These are phyloP conservation scores for Grallaria varia DNA, from an alignment of 2,113 vertebrate genomes.

Conservation along the genomic window DNA sequence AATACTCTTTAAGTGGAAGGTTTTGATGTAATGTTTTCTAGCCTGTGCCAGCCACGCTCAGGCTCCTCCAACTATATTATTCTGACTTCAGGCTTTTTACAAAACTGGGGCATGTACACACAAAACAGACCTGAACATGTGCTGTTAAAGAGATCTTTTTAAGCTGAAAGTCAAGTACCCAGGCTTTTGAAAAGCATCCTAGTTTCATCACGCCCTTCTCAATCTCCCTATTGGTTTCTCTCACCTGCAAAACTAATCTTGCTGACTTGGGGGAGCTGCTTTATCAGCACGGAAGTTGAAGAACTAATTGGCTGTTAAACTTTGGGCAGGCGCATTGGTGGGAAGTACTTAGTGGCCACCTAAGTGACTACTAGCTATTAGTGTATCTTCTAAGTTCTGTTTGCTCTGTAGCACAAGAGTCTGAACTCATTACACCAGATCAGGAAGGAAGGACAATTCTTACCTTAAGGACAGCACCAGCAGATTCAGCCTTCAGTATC, in stretches of 20 bases:
- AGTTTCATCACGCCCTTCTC: background rate
- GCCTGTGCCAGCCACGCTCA: background rate
- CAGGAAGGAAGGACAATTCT: background rate
- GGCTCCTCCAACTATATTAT: background rate
- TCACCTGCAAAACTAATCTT: background rate
- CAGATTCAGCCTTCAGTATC: background rate
- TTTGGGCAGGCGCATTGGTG: background rate
- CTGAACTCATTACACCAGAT: background rate
- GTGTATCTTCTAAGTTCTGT: background rate
- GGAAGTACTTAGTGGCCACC: background rate
- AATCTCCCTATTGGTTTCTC: background rate
- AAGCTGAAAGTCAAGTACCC: background rate
- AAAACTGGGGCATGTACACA: background rate
- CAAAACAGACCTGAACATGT: fast-evolving
- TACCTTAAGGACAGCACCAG: background rate
- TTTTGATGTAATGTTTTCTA: background rate
- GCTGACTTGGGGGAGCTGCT: background rate
- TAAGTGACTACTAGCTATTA: background rate
- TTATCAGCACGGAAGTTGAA: background rate
- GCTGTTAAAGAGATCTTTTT: background rate
- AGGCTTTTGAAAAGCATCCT: background rate
- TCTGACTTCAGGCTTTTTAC: background rate
- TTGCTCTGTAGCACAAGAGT: background rate
- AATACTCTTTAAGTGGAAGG: background rate
- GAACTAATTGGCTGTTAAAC: background rate